Conservation (phyloP, 1,140 invertebrate genomes). For the Anagrus nilaparvatae region DNA sequence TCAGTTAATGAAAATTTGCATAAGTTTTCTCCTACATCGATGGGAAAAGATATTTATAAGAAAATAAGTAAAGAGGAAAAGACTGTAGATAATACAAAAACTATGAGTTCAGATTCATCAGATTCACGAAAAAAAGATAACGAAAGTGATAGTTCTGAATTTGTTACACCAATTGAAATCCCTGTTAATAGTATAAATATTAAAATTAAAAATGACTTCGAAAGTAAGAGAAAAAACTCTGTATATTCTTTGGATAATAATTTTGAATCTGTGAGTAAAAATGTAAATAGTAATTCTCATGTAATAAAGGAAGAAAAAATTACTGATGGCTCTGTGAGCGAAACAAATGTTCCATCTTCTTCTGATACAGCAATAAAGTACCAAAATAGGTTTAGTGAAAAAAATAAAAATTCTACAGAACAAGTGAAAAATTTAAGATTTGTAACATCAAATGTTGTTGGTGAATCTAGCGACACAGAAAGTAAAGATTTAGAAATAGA, state of each 20-base stretch:
- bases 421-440: conserved; percentile 33
- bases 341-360: no score
- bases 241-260: conserved; percentile 26
- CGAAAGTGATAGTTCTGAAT: conserved; percentile 18
- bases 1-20: conserved; percentile 32
- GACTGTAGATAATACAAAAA: conserved; percentile 30
- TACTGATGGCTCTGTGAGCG: conserved; percentile 1
- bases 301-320: conserved; percentile 11
- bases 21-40: conserved; percentile 30
- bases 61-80: conserved; percentile 36
- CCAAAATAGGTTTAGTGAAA: no score
- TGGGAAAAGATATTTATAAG: conserved; percentile 32
- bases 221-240: conserved; percentile 25
- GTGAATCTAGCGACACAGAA: conserved; percentile 25
- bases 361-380: no score
- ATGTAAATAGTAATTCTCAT: conserved; percentile 18
- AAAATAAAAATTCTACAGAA: no score
- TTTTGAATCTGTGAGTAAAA: conserved; percentile 21
- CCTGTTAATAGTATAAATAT: conserved; percentile 23
- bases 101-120: conserved; percentile 27
- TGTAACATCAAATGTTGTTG: conserved; percentile 31
- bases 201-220: conserved; percentile 20
- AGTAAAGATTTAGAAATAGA: conserved; percentile 21
- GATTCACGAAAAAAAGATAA: conserved; percentile 21
- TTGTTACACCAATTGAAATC: conserved; percentile 18